phyloP scores from a whole-genome alignment of 2,888 invertebrate species.

The Gastracanthus pulcherrimus region DNA sequence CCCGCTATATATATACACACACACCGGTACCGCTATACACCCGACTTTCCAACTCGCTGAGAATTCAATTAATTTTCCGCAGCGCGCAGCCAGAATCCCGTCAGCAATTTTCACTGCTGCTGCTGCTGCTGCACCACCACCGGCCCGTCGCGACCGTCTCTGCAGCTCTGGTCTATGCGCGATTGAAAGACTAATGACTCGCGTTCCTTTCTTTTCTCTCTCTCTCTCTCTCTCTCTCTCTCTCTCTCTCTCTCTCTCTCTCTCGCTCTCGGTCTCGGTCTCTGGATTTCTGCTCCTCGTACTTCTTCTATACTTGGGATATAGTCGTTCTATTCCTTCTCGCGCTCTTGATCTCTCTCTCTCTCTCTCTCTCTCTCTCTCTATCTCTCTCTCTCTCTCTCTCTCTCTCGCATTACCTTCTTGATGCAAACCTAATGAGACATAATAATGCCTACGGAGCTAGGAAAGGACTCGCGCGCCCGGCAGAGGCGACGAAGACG shows the following conservation, averaged over 20 bases:
- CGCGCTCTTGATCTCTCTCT: conserved; percentile 33
- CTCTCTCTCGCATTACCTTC: too few relatives aligned
- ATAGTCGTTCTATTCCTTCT: not conserved
- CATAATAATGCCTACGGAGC: not conserved
- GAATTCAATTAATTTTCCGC: conserved; percentile 68
- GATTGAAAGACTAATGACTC: conserved; percentile 61
- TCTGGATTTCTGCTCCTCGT: not conserved
- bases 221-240: conserved; percentile 8
- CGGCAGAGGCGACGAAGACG: too few relatives aligned
- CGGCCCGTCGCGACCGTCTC: conserved; percentile 22
- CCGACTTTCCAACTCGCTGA: conserved; percentile 46
- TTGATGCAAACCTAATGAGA: not conserved
- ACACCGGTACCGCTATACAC: not conserved
- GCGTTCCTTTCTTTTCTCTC: conserved; percentile 37
- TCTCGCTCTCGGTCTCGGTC: conserved; percentile 7
- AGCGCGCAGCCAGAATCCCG: conserved; percentile 51
- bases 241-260: not conserved
- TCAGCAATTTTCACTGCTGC: conserved; percentile 58
- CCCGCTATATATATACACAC: not conserved
- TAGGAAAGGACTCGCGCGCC: not conserved
- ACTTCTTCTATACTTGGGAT: too few relatives aligned
- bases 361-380: not conserved
- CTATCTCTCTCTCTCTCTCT: conserved; percentile 5
- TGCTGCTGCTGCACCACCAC: too few relatives aligned
- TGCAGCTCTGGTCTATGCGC: conserved; percentile 28